These are phyloP conservation scores for Cantharis nigra DNA, from an alignment of 2,888 invertebrate genomes.

Conservation along the genomic window DNA sequence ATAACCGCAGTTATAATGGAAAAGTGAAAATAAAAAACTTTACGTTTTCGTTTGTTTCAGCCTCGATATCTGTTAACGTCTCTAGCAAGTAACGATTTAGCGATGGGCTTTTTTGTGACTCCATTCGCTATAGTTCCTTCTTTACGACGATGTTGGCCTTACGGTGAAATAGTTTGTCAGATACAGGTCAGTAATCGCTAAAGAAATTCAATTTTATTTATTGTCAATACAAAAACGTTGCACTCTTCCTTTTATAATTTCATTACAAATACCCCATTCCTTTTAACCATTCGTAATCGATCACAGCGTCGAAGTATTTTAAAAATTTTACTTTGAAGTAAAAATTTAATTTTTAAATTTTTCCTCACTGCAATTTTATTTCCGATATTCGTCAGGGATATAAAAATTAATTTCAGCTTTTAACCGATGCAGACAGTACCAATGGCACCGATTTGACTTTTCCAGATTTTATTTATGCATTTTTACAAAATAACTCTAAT, in stretches of 20 bases:
- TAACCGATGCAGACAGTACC: not conserved
- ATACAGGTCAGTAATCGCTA: conserved; percentile 71
- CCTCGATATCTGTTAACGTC: conserved; percentile 86
- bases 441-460: not conserved
- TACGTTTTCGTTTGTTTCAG: conserved; percentile 57
- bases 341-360: not conserved
- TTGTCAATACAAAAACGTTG: not conserved
- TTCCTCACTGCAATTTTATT: not conserved
- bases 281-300: not conserved
- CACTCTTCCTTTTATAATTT: not conserved
- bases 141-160: conserved; percentile 87
- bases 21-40: conserved; percentile 9
- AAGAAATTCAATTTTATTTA: not conserved
- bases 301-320: not conserved
- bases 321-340: not conserved
- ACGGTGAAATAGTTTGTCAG: conserved; percentile 87
- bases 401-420: not conserved
- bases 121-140: conserved; percentile 85
- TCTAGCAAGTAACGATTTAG: conserved; percentile 83
- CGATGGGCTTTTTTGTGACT: conserved; percentile 84
- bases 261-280: not conserved
- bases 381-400: not conserved
- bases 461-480: too few species aligned
- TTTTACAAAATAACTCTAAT: too few species aligned
- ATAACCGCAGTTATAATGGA: not conserved